Base-by-base conservation (phyloP, 2,888 invertebrate species). In the Nomada fabriciana region DNA sequence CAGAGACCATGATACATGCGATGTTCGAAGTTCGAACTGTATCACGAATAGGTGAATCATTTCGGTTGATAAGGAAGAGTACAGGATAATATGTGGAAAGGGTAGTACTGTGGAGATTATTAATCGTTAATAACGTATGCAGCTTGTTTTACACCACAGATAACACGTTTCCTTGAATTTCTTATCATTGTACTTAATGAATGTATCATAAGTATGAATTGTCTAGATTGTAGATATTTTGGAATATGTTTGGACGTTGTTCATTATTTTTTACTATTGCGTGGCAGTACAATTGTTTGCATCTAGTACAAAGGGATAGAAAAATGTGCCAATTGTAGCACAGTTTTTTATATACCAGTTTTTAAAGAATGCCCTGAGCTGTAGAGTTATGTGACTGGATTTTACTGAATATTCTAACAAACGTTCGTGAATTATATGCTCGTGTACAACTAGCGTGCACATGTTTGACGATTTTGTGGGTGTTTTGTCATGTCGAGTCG, bases 361-460 rank as follows among this genome's bases (percentile, higher is more conserved):
- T 83, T 76, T 76, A 29, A 73, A 70, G 79, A 80, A 69, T 74
- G 68, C 57, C 63, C 59, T 50, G 68, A 63, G 59, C 60, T n/a
- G 70, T 64, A 64, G 74, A 60, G 77, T 76, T 79, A 18, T 57
- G 65, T 59, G 74, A 64, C 76, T 76, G 76, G 68, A 74, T 80
- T 84, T 83, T 71, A 80, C 80, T 80, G 76, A 84, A 84, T 84
- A 82, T 84, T 55, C 61, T 70, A 76, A 70, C 76, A 70, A 76
- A 75, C 68, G 50, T 80, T 80, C 80, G 71, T 76, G 75, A 80
- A 73, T 61, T 60, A 61, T 59, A 60, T 52, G 20, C 36, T 68
- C 60, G 52, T 13, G 23, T 57, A 11, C 61, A 29, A 5, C 7
- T 18, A 9, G 25, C 13, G 10, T 72, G 29, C 55, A 57, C 25